Conservation (phyloP, 2,113 vertebrate genomes). For the Tupaia chinensis region DNA sequence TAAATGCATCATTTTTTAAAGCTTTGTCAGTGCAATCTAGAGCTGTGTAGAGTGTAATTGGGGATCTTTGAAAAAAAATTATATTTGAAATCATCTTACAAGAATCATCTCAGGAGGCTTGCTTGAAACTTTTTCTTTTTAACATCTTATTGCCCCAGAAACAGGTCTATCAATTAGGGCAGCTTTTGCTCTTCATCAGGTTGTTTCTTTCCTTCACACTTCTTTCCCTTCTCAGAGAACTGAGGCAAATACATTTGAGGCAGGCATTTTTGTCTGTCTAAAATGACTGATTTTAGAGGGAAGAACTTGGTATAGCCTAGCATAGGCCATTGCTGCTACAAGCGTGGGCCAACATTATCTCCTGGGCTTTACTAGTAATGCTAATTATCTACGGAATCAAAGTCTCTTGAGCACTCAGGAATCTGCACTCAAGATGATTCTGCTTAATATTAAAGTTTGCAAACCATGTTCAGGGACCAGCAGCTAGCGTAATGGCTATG, state of each 20-base stretch:
- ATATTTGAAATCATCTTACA: conserved; percentile 79
- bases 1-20: conserved; percentile 71
- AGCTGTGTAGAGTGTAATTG: conserved; percentile 59
- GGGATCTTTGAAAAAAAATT: conserved; percentile 59
- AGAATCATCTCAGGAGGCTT: conserved; percentile 64
- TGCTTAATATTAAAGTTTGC: background rate
- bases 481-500: too few species aligned
- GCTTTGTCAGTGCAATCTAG: conserved; percentile 67
- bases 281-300: background rate
- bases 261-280: background rate
- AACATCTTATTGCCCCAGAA: conserved; percentile 10
- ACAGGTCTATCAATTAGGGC: conserved; percentile 75
- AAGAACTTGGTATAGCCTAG: background rate
- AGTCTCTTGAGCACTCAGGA: background rate
- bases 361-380: background rate
- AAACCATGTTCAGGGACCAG: background rate
- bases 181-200: conserved; percentile 57
- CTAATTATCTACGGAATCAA: background rate
- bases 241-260: background rate
- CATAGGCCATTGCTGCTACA: background rate
- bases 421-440: background rate
- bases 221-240: background rate
- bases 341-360: background rate
- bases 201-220: conserved; percentile 59
- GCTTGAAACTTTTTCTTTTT: conserved; percentile 57